A percentile compares a stretch with the other conserved stretches of the same genome.
These are phyloP conservation scores for Drosophila anomalata DNA, from an alignment of 2,888 invertebrate genomes.

Conservation along the genomic window DNA sequence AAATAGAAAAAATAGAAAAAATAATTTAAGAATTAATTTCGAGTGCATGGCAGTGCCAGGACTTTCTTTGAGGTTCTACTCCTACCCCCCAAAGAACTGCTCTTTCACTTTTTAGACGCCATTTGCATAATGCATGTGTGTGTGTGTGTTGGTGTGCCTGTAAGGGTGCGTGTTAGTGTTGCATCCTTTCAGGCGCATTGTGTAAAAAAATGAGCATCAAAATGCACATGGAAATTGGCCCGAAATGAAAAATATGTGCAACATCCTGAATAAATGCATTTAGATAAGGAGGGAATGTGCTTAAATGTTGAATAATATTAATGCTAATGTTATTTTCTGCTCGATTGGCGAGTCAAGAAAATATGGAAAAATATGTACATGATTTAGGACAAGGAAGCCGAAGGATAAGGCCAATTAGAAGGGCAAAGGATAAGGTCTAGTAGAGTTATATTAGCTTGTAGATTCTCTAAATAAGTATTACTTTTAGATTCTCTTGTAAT, in stretches of 20 bases:
- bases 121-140: conserved; percentile 62
- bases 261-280: conserved; percentile 42
- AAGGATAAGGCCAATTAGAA: not conserved
- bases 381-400: not conserved
- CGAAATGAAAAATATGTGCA: conserved; percentile 40
- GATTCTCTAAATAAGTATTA: no score
- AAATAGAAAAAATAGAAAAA: no score
- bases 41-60: not conserved
- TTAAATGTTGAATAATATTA: conserved; percentile 35
- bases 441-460: no score
- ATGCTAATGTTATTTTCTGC: conserved; percentile 24
- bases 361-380: conserved; percentile 1
- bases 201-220: conserved; percentile 49
- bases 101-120: conserved; percentile 23
- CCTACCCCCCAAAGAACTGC: conserved; percentile 1
- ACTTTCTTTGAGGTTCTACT: conserved; percentile 28
- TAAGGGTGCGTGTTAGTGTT: conserved; percentile 21
- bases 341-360: conserved; percentile 26
- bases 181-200: conserved; percentile 70
- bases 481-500: no score
- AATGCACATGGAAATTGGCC: conserved; percentile 35
- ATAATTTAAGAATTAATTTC: not conserved
- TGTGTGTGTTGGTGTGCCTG: conserved; percentile 4
- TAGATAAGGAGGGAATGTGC: conserved; percentile 26
- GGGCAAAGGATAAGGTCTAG: not conserved